A percentile compares a stretch with the other conserved stretches of the same genome.
These are phyloP conservation scores for Epinephelus fuscoguttatus DNA, from an alignment of 2,113 vertebrate genomes.

Conservation along the genomic window DNA sequence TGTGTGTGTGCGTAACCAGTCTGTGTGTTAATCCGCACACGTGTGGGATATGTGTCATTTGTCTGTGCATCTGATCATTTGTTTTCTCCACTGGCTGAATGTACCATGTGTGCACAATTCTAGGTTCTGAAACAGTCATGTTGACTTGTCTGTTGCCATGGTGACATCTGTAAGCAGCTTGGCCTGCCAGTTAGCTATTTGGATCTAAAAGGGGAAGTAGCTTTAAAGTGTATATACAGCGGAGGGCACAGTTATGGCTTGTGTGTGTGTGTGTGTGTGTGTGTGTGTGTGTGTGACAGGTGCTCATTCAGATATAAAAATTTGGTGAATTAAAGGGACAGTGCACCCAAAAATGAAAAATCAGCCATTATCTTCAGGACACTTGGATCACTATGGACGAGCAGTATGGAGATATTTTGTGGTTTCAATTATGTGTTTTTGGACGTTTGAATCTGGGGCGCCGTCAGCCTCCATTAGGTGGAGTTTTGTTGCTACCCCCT, in stretches of 20 bases:
- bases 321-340: not conserved
- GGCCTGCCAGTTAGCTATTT: slow-evolving; percentile 29
- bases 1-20: not conserved
- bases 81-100: slow-evolving; percentile 26
- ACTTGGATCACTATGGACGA: too few relatives aligned
- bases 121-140: slow-evolving; percentile 12
- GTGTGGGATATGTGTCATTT: not conserved
- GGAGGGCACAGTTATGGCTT: not conserved
- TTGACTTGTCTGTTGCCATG: slow-evolving; percentile 51
- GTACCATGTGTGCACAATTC: not conserved
- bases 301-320: not conserved
- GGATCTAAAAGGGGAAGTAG: slow-evolving; percentile 15
- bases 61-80: not conserved
- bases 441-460: too few relatives aligned
- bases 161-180: slow-evolving; percentile 57
- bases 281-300: not conserved
- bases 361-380: too few relatives aligned
- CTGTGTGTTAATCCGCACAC: not conserved
- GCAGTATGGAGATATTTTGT: too few relatives aligned
- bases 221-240: slow-evolving; percentile 23
- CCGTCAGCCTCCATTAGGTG: too few relatives aligned
- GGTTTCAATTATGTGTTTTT: too few relatives aligned
- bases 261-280: not conserved
- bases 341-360: too few relatives aligned
- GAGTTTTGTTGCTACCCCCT: too few relatives aligned